phyloP scores from a whole-genome alignment of 2,113 vertebrate species.

The Asarcornis scutulata region DNA sequence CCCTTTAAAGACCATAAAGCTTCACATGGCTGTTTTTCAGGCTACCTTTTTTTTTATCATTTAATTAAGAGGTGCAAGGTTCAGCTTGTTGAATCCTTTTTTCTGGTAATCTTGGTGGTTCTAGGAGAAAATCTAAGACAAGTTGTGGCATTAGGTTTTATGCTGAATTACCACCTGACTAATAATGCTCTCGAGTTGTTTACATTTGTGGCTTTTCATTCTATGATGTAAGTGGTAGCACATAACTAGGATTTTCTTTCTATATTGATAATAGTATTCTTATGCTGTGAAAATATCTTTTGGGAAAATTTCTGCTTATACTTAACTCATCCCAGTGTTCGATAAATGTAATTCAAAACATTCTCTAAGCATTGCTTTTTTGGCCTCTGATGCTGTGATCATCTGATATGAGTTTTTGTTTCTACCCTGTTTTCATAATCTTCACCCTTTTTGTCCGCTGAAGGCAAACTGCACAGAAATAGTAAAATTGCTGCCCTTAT shows the following conservation, averaged over 20 bases:
- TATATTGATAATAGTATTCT: background rate
- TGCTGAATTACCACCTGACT: background rate
- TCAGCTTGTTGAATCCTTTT: background rate
- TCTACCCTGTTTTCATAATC: slow-evolving; percentile 59
- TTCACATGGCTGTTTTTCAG: background rate
- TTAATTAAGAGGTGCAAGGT: background rate
- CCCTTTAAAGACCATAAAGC: background rate
- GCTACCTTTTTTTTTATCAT: background rate
- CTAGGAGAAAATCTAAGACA: background rate
- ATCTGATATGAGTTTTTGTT: slow-evolving; percentile 43
- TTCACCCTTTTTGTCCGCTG: slow-evolving; percentile 55
- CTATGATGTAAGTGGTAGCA: background rate
- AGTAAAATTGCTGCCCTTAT: background rate
- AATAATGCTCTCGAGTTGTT: background rate
- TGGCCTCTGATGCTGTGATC: slow-evolving; percentile 40
- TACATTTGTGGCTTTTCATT: background rate
- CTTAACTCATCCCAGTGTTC: background rate
- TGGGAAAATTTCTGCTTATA: background rate
- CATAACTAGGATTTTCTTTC: background rate
- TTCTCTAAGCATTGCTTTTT: slow-evolving; percentile 51
- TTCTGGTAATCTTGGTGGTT: background rate
- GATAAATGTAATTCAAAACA: background rate
- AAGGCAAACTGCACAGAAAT: slow-evolving; percentile 68
- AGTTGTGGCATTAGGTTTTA: background rate
- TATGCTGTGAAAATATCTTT: background rate